Evolutionary conservation across 2,888 invertebrate genomes (phyloP), one percentile per base, ranked within the genome.

Genomic region (Himalopsyche kuldschensis): DNA sequence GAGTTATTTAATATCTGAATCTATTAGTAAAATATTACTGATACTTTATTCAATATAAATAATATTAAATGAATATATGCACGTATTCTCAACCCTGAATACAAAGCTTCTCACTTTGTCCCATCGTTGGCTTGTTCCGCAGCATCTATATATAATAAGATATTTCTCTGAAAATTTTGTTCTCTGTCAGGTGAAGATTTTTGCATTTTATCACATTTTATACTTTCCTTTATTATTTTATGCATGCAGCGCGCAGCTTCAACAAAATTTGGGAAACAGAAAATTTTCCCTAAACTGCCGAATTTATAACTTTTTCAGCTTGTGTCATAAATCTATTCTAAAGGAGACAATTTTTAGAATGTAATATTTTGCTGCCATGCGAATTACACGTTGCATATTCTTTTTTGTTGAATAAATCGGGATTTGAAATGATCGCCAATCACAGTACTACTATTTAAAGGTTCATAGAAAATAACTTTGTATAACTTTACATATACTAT

Each of bases 91-190:
- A 32, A 78, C 83, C 69, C 78, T 47, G 27, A 75, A 32, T 77
- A 48, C 80, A 17, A 55, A 78, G 81, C 30, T 75, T 48, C 48
- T 41, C 82, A 85, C 81, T 85, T 85, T 85, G 85, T 85, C 80
- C 84, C 82, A 55, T 84, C 84, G 83, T 85, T 82, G 82, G 85
- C 80, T 85, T 84, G 79, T 79, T 84, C 15, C 55, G 55, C 3
- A 20, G 55, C 55, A 55, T 6, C 55, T 20, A 20, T 6, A 55
- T 24, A 55, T 55, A 55, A 55, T 55, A 55, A 55, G 4, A 55
- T 20, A 20, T 55, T 55, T 55, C 20, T 55, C 20, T 55, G 55
- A 55, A 55, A 55, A 55, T 55, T 55, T 55, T 55, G 55, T 55
- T 55, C 31, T 75, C 32, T 27, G 75, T 75, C 75, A 32, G 32